A percentile compares a stretch with the other conserved stretches of the same genome.
phyloP scores from a whole-genome alignment of 2,888 invertebrate genomes.

The Melipona bicolor region DNA sequence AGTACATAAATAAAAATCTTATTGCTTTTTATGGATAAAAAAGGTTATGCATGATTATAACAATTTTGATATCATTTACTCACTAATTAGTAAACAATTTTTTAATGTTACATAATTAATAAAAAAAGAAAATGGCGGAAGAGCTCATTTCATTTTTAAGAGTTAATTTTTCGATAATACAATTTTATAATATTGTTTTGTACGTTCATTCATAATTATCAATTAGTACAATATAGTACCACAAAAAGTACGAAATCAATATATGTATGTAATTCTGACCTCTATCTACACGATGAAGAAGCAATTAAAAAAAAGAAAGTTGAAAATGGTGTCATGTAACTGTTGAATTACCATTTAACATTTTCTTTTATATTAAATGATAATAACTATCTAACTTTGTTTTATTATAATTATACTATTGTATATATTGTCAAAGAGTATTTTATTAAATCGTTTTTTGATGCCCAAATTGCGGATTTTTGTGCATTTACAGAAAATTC shows the following conservation, averaged over 20 bases:
- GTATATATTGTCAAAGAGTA: neutral
- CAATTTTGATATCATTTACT: neutral
- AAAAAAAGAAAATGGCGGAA: neutral
- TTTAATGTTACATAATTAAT: neutral
- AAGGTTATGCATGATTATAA: neutral
- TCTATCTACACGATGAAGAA: neutral
- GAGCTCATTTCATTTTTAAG: neutral
- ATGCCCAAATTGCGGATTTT: too few relatives aligned
- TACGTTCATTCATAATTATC: neutral
- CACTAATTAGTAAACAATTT: neutral
- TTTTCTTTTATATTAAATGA: neutral
- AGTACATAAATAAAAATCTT: neutral
- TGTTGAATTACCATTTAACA: neutral
- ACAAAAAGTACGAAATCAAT: neutral
- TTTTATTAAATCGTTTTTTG: too few relatives aligned
- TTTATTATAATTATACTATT: neutral
- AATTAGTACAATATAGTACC: neutral
- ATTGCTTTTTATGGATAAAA: neutral
- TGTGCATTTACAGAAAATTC: too few relatives aligned
- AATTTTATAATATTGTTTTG: neutral
- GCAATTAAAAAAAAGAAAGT: neutral
- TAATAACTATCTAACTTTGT: neutral
- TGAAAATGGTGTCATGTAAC: neutral
- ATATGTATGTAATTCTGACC: neutral
- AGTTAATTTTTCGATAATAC: neutral